These are phyloP conservation scores for Chionomys nivalis DNA, from an alignment of 2,113 vertebrate genomes.

Conservation along the genomic window DNA sequence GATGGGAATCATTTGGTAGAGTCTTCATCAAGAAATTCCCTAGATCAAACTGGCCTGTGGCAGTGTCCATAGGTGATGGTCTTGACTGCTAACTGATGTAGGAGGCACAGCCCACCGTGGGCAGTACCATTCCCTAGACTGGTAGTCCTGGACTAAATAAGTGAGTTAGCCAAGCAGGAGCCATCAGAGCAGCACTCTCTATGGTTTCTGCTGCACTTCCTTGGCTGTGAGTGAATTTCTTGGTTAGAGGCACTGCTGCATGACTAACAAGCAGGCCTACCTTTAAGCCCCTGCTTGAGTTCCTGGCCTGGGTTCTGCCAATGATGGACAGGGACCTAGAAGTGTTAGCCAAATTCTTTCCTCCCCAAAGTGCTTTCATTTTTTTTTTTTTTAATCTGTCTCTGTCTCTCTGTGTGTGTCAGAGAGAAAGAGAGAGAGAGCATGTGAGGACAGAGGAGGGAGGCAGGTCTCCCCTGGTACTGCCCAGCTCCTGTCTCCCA, in stretches of 20 bases:
- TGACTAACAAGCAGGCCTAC: background rate
- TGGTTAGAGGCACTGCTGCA: background rate
- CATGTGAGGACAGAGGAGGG: background rate
- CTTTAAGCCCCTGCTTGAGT: background rate
- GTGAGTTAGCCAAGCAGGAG: background rate
- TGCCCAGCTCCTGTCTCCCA: background rate
- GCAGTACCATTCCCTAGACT: background rate
- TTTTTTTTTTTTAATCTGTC: background rate
- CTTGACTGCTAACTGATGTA: too few species aligned
- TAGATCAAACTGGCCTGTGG: background rate
- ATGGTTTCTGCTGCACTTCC: background rate
- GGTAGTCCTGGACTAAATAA: background rate
- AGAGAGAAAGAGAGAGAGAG: background rate
- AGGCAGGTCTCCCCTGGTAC: background rate
- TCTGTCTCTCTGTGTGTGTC: background rate
- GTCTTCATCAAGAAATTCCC: background rate
- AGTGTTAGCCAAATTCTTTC: background rate
- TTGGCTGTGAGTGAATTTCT: background rate
- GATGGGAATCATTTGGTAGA: background rate
- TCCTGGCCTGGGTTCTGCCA: background rate
- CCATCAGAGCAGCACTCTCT: background rate
- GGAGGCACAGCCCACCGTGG: background rate
- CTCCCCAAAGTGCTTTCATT: background rate
- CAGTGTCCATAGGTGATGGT: too few species aligned
- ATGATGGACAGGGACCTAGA: background rate